Conservation (phyloP, 2,797 vertebrate species). For the Rhinatrema bivittatum region DNA sequence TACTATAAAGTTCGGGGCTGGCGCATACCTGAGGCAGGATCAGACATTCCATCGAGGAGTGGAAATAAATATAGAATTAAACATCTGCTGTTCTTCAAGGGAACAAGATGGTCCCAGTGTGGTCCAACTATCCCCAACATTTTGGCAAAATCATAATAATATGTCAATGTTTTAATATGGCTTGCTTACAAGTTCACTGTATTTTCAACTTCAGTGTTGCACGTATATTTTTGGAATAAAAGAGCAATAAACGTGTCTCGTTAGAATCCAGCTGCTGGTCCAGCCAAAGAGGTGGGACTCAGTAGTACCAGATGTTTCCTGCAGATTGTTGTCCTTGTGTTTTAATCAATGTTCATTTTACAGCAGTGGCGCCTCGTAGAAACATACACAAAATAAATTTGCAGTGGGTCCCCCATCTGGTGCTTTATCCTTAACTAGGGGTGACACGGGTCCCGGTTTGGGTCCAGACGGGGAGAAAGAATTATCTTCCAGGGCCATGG, state of each 20-base stretch:
- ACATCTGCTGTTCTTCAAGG: conserved; percentile 35
- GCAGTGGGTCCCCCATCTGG: too few species aligned
- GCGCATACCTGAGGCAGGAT: conserved; percentile 17
- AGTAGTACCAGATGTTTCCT: conserved; percentile 21
- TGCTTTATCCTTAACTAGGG: too few species aligned
- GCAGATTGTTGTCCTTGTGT: conserved; percentile 2
- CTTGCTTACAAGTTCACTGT: too few species aligned
- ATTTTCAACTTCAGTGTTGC: too few species aligned
- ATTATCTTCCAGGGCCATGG: too few species aligned
- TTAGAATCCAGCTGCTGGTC: conserved; percentile 18
- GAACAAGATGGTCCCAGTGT: conserved; percentile 1
- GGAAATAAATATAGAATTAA: conserved; percentile 27
- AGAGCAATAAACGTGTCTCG: conserved; percentile 2
- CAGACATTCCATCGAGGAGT: conserved; percentile 13
- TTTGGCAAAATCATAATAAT: conserved; percentile 7
- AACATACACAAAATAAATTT: too few species aligned
- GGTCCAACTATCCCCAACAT: conserved; percentile 8
- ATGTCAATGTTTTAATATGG: background rate
- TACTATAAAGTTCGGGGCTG: conserved; percentile 31
- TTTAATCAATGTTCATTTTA: conserved; percentile 20
- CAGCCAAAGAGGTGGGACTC: conserved; percentile 16
- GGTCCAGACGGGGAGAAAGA: too few species aligned
- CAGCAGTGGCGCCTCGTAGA: too few species aligned
- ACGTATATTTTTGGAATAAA: too few species aligned
- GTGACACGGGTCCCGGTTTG: too few species aligned